These are phyloP conservation scores for Chromis chromis DNA, from an alignment of 2,797 vertebrate genomes.

Conservation along the genomic window DNA sequence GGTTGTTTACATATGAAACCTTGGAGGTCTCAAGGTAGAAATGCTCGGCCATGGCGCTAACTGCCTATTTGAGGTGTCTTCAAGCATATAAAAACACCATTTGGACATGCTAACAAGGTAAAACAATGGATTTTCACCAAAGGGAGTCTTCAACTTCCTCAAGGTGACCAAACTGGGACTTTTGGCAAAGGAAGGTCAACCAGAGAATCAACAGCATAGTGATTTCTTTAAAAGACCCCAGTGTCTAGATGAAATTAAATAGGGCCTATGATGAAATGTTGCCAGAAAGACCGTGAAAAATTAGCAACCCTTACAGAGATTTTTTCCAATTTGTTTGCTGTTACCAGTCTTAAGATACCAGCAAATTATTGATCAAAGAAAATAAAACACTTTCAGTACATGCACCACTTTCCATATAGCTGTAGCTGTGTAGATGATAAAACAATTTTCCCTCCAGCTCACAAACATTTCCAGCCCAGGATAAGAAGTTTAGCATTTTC, in stretches of 20 bases:
- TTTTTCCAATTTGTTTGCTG: background rate
- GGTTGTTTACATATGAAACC: too few species aligned
- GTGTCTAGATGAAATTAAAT: background rate
- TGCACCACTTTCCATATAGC: background rate
- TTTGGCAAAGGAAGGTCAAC: background rate
- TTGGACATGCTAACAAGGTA: too few species aligned
- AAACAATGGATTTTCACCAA: too few species aligned
- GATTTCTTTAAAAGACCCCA: too few species aligned
- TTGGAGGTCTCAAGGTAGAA: too few species aligned
- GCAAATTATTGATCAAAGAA: background rate
- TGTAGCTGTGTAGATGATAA: background rate
- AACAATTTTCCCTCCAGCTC: background rate
- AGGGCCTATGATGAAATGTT: background rate
- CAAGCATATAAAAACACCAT: too few species aligned
- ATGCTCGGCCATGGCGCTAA: too few species aligned
- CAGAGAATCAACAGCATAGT: accelerated
- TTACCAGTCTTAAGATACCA: background rate
- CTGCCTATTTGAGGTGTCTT: too few species aligned
- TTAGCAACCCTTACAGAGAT: background rate
- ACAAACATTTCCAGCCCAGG: background rate
- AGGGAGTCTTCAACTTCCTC: background rate
- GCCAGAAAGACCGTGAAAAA: background rate
- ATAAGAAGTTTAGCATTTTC: constrained; percentile 21
- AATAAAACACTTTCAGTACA: background rate
- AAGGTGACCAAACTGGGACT: background rate